Conservation (phyloP, 2,113 vertebrate genomes). For the Malurus melanocephalus region DNA sequence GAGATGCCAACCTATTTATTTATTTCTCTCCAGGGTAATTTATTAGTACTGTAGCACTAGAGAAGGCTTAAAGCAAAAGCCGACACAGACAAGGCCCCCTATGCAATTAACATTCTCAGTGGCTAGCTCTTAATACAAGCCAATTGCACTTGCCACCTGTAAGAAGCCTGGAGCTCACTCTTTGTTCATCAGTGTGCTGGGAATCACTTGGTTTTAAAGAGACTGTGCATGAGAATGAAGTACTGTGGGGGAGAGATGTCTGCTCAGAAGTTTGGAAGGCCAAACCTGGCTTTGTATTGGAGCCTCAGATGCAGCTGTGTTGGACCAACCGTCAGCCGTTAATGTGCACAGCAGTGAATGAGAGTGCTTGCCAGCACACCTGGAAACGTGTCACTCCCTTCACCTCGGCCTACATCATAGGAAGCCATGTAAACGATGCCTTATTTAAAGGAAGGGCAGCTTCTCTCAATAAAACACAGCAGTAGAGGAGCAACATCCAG, state of each 20-base stretch:
- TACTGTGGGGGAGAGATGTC: not conserved
- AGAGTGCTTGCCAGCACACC: fast-evolving
- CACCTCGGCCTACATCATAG: not conserved
- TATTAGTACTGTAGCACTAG: slow-evolving; percentile 58
- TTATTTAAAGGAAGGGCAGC: slow-evolving; percentile 40
- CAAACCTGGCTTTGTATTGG: not conserved
- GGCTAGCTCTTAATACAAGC: slow-evolving; percentile 9
- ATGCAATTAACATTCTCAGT: slow-evolving; percentile 38
- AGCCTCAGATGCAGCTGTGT: not conserved
- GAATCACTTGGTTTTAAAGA: not conserved
- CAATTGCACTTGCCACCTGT: slow-evolving; percentile 21
- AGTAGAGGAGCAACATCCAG: not conserved
- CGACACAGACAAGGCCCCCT: not conserved
- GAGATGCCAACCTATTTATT: slow-evolving; percentile 70
- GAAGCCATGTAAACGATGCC: slow-evolving; percentile 49
- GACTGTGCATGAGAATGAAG: not conserved
- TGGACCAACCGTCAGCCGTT: no score
- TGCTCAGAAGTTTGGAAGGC: not conserved
- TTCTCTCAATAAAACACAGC: not conserved
- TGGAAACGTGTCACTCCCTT: not conserved
- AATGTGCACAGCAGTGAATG: not conserved
- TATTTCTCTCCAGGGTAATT: slow-evolving; percentile 58
- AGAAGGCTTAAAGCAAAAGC: slow-evolving; percentile 37
- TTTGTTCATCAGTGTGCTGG: not conserved
- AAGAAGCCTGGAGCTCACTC: not conserved